Base-by-base conservation (phyloP, 2,113 vertebrate genomes). In the Hypocryptadius cinnamomeus region DNA sequence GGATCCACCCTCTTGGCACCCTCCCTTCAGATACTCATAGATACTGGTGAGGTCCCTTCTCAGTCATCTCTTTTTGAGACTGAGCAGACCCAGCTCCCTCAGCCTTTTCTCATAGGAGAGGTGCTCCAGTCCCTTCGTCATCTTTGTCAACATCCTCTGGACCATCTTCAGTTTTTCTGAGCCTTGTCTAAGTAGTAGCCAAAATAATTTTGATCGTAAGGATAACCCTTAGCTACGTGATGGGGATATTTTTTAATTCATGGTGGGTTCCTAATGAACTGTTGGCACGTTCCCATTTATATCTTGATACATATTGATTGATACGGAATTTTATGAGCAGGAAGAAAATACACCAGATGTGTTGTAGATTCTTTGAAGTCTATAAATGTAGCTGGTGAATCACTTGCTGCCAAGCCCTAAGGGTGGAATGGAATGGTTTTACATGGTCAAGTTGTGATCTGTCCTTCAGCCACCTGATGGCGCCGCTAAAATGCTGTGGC, bases 351-450 rank as follows among this genome's bases (percentile, higher is more conserved):
- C 8, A 61, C 6, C 39, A 39, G 60, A 15, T 54, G 33, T 15
- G 13, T 53, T 42, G 37, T 42, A 23, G 54, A 45, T n/a, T 63
- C 22, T 73, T 21, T 24, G n/a, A 42, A 33, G 50, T 56, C 44
- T 42, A 0, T 61, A 28, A 44, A 13, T 1, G 30, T 20, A 7
- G 35, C 28, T 72, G 70, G 65, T 15, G 25, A 59, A 57, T 61
- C 11, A 0, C 3, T 5, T 14, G 57, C 40, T 68, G 45, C 50
- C 57, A 6, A 44, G 39, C 33, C 45, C 0, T 12, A 5, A 0
- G 79, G 35, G 23, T 57, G 53, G 69, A 6, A 44, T 57, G 53
- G 69, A 6, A 44, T 69, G 4, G 66, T 8, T 73, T 53, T 25
- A 0, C 3, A 0, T 10, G 57, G 30, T 53, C 35, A 1, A 6